phyloP scores from a whole-genome alignment of 2,888 invertebrate species.

The Volucella zonaria region DNA sequence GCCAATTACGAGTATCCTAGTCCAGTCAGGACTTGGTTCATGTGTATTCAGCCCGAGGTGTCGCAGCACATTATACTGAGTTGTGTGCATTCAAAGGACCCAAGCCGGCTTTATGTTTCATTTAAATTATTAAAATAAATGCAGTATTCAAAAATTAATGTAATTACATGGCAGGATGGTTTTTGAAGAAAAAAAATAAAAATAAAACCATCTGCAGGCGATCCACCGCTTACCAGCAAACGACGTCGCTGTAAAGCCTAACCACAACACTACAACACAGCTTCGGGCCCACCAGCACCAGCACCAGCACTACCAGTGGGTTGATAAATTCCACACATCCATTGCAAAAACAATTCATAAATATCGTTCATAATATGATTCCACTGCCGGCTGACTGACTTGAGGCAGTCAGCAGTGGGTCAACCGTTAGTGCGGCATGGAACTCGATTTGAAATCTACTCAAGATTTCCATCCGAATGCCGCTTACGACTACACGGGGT shows the following conservation, averaged over 20 bases:
- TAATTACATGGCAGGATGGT: conserved; percentile 74
- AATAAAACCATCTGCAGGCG: conserved; percentile 68
- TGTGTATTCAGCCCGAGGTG: conserved; percentile 56
- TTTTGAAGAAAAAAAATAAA: conserved; percentile 46
- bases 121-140: conserved; percentile 74
- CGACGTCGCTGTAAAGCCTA: conserved; percentile 45
- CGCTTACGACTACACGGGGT: conserved; percentile 28
- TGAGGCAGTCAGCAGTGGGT: conserved; percentile 58
- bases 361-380: conserved; percentile 27
- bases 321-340: conserved; percentile 49
- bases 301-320: conserved; percentile 39
- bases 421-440: conserved; percentile 26
- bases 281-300: conserved; percentile 20
- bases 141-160: conserved; percentile 75
- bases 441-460: conserved; percentile 25
- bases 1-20: conserved; percentile 51
- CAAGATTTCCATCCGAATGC: conserved; percentile 46
- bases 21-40: conserved; percentile 46
- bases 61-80: conserved; percentile 46
- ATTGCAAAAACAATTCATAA: conserved; percentile 34
- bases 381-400: conserved; percentile 19
- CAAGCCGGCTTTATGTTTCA: conserved; percentile 45
- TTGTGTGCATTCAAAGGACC: conserved; percentile 54
- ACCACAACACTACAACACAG: conserved; percentile 48
- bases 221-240: conserved; percentile 54